Percentiles rank a stretch among this genome's conserved stretches.
Conservation (phyloP, 2,113 vertebrate species). For the Gobio gobio region DNA sequence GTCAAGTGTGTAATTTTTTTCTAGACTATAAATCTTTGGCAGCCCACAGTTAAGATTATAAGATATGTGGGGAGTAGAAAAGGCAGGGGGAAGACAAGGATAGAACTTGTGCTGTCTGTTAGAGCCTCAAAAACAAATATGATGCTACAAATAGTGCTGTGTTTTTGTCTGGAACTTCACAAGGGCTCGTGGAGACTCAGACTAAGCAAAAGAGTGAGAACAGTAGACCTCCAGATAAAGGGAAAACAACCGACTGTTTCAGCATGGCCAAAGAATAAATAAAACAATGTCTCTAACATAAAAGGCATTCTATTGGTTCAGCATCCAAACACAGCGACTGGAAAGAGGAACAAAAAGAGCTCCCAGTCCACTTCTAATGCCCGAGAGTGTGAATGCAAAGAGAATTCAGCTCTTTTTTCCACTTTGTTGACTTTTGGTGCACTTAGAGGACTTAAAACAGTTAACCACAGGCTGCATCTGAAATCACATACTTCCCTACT, state of each 20-base stretch:
- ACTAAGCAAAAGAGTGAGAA: conserved; percentile 5
- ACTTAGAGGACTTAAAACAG: background rate
- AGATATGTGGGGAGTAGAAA: conserved; percentile 53
- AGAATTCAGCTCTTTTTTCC: background rate
- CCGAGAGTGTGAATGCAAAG: background rate
- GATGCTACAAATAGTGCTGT: conserved; percentile 51
- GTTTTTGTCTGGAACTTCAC: conserved; percentile 39
- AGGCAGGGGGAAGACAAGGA: conserved; percentile 28
- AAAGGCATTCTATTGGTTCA: background rate
- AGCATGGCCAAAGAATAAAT: background rate
- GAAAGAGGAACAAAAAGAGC: background rate
- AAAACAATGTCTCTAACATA: background rate
- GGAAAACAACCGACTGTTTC: background rate
- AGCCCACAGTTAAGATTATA: conserved; percentile 72
- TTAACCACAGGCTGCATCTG: background rate
- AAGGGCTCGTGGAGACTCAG: conserved; percentile 15
- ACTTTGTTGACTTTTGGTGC: background rate
- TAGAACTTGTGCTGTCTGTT: conserved; percentile 43
- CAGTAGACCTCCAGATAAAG: background rate
- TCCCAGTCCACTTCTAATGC: background rate
- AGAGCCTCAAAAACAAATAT: conserved; percentile 50
- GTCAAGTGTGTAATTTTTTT: conserved; percentile 78
- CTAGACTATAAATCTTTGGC: conserved; percentile 72
- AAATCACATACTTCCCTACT: no score
- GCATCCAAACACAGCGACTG: background rate